Conservation (phyloP, 2,797 vertebrate species). For the Anguilla obscura region DNA sequence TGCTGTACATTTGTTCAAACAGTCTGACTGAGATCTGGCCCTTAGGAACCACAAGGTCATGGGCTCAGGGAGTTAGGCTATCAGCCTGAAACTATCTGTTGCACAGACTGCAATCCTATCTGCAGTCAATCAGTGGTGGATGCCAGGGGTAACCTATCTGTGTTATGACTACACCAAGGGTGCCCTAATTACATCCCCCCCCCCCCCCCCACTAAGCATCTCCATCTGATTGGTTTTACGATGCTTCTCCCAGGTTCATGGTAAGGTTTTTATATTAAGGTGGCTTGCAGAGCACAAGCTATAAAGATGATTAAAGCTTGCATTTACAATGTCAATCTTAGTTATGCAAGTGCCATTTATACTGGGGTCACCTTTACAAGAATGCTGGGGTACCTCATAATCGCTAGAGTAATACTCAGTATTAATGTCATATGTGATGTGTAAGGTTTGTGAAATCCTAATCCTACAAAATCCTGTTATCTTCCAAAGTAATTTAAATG, state of each 20-base stretch:
- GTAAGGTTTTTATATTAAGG: conserved; percentile 1
- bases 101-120: conserved; percentile 60
- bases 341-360: background rate
- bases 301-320: conserved; percentile 1
- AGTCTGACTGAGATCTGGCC: conserved; percentile 56
- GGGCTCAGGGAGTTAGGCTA: conserved; percentile 48
- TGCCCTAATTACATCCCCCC: conserved; percentile 5
- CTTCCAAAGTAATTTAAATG: background rate
- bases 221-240: conserved; percentile 40
- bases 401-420: background rate
- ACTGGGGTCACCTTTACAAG: background rate
- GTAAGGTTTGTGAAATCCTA: background rate
- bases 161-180: conserved; percentile 27
- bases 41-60: conserved; percentile 61
- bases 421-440: background rate
- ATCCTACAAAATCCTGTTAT: background rate
- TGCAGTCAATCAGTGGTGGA: conserved; percentile 65
- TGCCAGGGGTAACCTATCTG: conserved; percentile 50
- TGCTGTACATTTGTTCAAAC: conserved; percentile 25
- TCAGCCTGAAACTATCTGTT: no score
- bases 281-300: background rate
- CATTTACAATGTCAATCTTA: conserved; percentile 23
- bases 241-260: background rate
- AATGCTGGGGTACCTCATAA: background rate
- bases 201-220: background rate